Conservation (phyloP, 2,797 vertebrate species). For the Chelon auratus region DNA sequence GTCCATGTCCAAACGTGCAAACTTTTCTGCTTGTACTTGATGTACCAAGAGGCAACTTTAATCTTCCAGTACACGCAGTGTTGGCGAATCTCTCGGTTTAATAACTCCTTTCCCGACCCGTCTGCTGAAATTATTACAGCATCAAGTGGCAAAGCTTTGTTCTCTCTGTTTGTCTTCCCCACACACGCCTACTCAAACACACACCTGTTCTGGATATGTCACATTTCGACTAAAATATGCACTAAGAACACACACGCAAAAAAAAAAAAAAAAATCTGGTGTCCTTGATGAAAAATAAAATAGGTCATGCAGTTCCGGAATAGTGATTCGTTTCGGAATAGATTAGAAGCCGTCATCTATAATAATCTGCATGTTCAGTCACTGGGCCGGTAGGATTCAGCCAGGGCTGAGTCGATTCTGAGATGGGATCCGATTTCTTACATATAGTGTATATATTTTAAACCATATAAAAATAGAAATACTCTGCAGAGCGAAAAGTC, state of each 20-base stretch:
- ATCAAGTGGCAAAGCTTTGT: background rate
- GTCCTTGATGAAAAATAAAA: background rate
- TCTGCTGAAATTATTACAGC: background rate
- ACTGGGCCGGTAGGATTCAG: background rate
- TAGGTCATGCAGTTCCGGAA: no score
- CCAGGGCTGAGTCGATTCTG: background rate
- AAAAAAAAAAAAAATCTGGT: background rate
- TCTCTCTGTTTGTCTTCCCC: background rate
- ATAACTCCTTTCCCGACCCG: background rate
- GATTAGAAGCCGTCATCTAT: background rate
- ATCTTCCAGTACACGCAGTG: background rate
- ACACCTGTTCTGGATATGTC: conserved; percentile 1
- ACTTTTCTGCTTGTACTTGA: background rate
- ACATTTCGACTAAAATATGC: background rate
- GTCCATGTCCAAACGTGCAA: background rate
- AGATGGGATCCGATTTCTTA: no score
- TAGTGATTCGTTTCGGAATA: background rate
- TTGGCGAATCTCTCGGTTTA: background rate
- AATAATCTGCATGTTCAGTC: background rate
- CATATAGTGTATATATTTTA: no score
- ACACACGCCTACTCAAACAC: background rate
- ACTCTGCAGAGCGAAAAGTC: background rate
- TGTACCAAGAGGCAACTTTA: background rate
- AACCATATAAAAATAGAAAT: no score
- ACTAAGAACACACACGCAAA: no score